Evolutionary conservation across 2,113 vertebrate species (phyloP).

Genomic region (Megaceryle torquata): DNA sequence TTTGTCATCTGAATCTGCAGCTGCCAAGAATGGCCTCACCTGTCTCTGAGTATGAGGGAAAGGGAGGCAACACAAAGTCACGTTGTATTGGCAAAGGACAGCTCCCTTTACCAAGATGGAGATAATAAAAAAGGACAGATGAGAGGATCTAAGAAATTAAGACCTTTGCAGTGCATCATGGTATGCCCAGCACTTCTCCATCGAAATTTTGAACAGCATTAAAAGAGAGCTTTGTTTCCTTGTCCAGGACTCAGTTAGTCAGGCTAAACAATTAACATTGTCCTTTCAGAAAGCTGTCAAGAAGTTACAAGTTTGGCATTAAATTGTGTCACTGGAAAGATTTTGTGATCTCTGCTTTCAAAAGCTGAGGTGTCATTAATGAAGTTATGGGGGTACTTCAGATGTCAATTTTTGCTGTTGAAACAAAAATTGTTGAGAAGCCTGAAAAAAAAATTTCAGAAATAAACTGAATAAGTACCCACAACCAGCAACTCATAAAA

Average conservation of each 20-base stretch:
- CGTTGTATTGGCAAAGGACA: background rate
- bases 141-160: background rate
- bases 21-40: background rate
- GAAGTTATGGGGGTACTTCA: slow-evolving; percentile 20
- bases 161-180: background rate
- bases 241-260: background rate
- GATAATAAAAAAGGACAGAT: background rate
- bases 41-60: background rate
- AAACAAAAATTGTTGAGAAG: slow-evolving; percentile 38
- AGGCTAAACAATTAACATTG: slow-evolving; percentile 33
- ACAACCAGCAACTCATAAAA: background rate
- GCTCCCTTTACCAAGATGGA: background rate
- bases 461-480: background rate
- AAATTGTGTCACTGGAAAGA: background rate
- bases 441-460: slow-evolving; percentile 1
- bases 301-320: slow-evolving; percentile 38
- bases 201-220: background rate
- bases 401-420: slow-evolving; percentile 3
- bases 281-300: background rate
- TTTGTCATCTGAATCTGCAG: background rate
- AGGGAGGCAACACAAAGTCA: background rate
- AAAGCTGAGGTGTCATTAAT: background rate
- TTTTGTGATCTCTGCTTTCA: slow-evolving; percentile 41
- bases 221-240: background rate
- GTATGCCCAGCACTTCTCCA: background rate